Evolutionary conservation across 2,113 vertebrate species (phyloP).

Genomic region (Dasyornis broadbenti): DNA sequence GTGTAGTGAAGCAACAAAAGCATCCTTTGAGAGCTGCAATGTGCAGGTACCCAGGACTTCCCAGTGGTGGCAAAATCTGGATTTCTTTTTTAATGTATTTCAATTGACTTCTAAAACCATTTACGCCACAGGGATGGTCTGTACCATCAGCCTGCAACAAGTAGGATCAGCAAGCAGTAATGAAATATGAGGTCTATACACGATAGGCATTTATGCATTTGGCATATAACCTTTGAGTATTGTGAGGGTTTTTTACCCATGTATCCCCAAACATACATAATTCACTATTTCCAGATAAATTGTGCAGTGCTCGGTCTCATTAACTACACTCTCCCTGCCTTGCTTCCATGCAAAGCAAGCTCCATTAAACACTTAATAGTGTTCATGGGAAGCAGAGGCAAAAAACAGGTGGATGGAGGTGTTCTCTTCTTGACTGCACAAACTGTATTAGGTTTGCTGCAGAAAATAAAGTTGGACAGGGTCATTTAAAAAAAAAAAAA

Average conservation of each 20-base stretch:
- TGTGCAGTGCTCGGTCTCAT: not conserved
- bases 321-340: not conserved
- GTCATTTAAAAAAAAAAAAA: not conserved
- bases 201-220: not conserved
- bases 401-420: not conserved
- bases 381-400: not conserved
- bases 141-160: not conserved
- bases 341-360: not conserved
- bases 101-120: not conserved
- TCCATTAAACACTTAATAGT: not conserved
- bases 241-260: not conserved
- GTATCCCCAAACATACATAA: not conserved
- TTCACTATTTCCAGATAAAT: not conserved
- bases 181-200: not conserved
- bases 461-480: not conserved
- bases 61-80: not conserved
- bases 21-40: not conserved
- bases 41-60: not conserved
- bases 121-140: not conserved
- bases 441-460: not conserved
- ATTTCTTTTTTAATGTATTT: not conserved
- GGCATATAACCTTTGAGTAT: not conserved
- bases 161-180: not conserved
- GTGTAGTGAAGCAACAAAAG: not conserved
- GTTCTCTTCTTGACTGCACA: not conserved